Percentiles rank a stretch among this genome's conserved stretches.
Evolutionary conservation across 2,888 invertebrate genomes (phyloP).

Genomic region (Schizaphis graminum): DNA sequence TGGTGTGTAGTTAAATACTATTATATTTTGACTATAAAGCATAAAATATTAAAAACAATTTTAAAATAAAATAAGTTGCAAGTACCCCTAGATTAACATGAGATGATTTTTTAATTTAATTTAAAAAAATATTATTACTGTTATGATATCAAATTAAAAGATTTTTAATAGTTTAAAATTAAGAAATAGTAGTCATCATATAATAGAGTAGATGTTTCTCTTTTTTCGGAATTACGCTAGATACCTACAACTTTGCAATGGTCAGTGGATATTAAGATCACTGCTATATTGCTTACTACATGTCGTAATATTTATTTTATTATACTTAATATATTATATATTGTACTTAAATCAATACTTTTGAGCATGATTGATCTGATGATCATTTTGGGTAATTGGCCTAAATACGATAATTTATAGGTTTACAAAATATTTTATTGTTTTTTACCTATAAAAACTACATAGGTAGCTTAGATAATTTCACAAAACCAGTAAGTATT

Average conservation of each 20-base stretch:
- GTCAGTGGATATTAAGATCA: neutral
- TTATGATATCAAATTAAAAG: neutral
- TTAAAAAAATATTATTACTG: neutral
- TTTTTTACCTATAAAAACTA: neutral
- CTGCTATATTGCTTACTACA: neutral
- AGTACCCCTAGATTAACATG: neutral
- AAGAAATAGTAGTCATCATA: neutral
- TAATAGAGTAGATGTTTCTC: neutral
- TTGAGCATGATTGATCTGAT: neutral
- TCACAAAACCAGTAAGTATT: neutral
- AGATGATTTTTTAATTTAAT: neutral
- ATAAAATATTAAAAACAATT: neutral
- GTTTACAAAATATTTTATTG: neutral
- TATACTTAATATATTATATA: neutral
- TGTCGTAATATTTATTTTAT: neutral
- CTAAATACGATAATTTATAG: neutral
- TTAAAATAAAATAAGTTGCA: neutral
- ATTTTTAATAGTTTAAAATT: neutral
- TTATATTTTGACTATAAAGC: neutral
- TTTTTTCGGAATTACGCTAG: neutral
- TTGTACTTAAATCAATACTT: neutral
- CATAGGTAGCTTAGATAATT: neutral
- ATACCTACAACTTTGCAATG: neutral
- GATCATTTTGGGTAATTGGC: neutral
- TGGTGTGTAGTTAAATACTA: neutral